A percentile compares a stretch with the other conserved stretches of the same genome.
Evolutionary conservation across 2,113 vertebrate species (phyloP).

Genomic region (Pelecanoides urinatrix): DNA sequence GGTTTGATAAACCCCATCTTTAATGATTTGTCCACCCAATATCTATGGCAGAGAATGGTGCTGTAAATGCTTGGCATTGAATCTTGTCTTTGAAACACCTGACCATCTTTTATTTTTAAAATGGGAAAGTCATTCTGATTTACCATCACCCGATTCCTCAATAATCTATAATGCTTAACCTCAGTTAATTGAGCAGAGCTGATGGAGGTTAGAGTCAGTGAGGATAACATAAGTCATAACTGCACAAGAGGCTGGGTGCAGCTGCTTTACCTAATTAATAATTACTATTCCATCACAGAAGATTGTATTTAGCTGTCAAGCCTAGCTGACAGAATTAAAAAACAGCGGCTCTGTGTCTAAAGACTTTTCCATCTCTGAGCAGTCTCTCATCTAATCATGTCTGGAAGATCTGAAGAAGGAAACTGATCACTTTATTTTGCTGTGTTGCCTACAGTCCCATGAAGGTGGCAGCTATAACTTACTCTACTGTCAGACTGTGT

Average conservation of each 20-base stretch:
- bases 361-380: background rate
- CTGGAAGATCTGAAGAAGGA: background rate
- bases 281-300: background rate
- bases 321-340: background rate
- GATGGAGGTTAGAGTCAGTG: background rate
- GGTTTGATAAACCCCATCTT: background rate
- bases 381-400: background rate
- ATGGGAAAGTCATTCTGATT: background rate
- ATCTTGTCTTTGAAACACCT: background rate
- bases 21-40: background rate
- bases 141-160: background rate
- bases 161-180: slow-evolving; percentile 32
- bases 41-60: background rate
- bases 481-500: background rate
- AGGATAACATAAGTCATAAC: background rate
- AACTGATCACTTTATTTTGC: background rate
- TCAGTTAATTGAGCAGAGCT: slow-evolving; percentile 28
- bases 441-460: background rate
- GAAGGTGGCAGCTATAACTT: slow-evolving; percentile 30
- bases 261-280: background rate
- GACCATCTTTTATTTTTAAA: background rate
- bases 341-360: background rate
- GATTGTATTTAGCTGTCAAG: background rate
- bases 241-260: background rate
- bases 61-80: background rate